Evolutionary conservation across 2,888 invertebrate genomes (phyloP).

Genomic region (Lasioglossum lativentre): DNA sequence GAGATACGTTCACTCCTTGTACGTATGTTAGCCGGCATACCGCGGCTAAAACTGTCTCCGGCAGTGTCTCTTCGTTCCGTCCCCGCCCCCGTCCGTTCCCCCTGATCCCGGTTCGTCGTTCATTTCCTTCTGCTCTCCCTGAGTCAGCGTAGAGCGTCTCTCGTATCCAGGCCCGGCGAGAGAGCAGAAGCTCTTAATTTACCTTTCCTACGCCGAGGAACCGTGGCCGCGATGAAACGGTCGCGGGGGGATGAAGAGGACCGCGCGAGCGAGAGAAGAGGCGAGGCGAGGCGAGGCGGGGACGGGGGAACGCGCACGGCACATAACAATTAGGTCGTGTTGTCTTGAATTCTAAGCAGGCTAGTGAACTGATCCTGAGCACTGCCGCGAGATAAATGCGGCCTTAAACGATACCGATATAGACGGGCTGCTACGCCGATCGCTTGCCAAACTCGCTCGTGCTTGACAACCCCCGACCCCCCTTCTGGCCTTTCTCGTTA

Average conservation of each 20-base stretch:
- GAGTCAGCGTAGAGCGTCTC: conserved; percentile 59
- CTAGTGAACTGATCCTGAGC: conserved; percentile 83
- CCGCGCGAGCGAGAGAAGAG: conserved; percentile 47
- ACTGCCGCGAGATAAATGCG: conserved; percentile 79
- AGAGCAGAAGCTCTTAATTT: conserved; percentile 79
- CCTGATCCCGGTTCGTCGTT: not conserved
- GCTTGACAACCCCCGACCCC: conserved; percentile 57
- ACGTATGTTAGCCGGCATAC: conserved; percentile 76
- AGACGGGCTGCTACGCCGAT: conserved; percentile 80
- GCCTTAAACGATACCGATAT: conserved; percentile 83
- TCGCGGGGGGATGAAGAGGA: conserved; percentile 46
- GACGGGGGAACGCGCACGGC: conserved; percentile 68
- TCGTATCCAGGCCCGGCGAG: conserved; percentile 41
- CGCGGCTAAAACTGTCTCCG: conserved; percentile 80
- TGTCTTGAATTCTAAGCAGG: conserved; percentile 84
- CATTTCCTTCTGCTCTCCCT: conserved; percentile 37
- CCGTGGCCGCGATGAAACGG: conserved; percentile 54
- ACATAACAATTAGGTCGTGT: conserved; percentile 84
- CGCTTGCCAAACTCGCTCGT: conserved; percentile 80
- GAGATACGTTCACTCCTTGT: conserved; percentile 69
- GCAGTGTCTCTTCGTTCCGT: conserved; percentile 52
- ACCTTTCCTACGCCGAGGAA: conserved; percentile 71
- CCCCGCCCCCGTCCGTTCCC: not conserved
- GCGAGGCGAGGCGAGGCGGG: conserved; percentile 43
- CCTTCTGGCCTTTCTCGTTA: conserved; percentile 56